Evolutionary conservation across 2,797 vertebrate species (phyloP), one percentile per base, ranked within the genome.

Genomic region (Silurus aristotelis): DNA sequence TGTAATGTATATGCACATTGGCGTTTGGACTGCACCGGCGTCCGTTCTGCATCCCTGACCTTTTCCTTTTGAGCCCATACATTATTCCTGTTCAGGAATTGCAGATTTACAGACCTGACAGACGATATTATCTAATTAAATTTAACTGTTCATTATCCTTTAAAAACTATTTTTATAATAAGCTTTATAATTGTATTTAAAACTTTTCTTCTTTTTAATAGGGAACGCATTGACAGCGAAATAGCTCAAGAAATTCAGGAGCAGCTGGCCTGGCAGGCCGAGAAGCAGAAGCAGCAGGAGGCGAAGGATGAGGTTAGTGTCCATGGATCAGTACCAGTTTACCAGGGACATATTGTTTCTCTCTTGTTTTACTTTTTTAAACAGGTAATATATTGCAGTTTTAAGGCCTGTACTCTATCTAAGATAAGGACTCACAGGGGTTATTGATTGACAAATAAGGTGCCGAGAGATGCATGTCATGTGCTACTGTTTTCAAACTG

Each of bases 191-290:
- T 15, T 15, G 12, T 22, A 55, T 56, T 31, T 63, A 0, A 17
- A 64, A n/a, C 56, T 22, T 68, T 20, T n/a, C 67, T 20, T 67
- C 19, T 68, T 46, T 25, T 38, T 2, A 83, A 48, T 90, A 99
- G 98, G 63, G 98, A 97, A 91, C 95, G 91, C 0, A 96, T 96
- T 83, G 98, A 99, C 89, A 96, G 92, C 0, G 97, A 98, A 94
- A 97, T 99, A 0, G 98, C 98, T 90, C 96, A 98, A 89, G 98
- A 96, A 94, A 97, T 99, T 93, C 98, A 99, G 92, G 98, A 97
- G 89, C 94, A 97, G 92, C 95, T 99, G 87, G 95, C 96, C 6
- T 95, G 96, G 91, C 98, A 99, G 93, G 98, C 96, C 0, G 96
- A 98, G 88, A 95, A 93, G 77, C 96, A 95, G 77, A 95, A 96